Percentiles rank a stretch among this genome's conserved stretches.
phyloP scores from a whole-genome alignment of 2,113 vertebrate genomes.

The Suricata suricatta region DNA sequence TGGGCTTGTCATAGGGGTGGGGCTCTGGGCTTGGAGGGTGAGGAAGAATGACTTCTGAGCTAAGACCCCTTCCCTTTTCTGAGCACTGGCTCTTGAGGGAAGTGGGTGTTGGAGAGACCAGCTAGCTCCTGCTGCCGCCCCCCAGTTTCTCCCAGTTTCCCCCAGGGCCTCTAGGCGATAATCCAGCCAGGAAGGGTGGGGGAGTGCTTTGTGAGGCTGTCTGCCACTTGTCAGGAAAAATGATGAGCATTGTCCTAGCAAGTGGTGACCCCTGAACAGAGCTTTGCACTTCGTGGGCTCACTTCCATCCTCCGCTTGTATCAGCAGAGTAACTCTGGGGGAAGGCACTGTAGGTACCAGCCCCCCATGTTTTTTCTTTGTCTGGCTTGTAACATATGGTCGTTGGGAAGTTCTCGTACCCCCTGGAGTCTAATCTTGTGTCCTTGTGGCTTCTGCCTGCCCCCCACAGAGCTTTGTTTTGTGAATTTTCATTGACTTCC shows the following conservation, averaged over 20 bases:
- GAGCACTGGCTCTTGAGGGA: background rate
- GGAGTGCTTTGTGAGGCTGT: background rate
- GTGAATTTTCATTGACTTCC: background rate
- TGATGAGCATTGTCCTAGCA: background rate
- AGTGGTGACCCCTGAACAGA: background rate
- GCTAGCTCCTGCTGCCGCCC: background rate
- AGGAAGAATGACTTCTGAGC: background rate
- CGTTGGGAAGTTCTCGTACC: background rate
- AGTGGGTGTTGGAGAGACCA: background rate
- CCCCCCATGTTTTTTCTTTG: background rate
- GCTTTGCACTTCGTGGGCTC: background rate
- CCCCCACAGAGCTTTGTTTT: background rate
- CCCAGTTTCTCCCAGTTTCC: too few relatives aligned
- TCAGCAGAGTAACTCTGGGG: background rate
- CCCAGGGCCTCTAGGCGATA: background rate
- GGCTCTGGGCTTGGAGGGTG: background rate
- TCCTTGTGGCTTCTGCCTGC: background rate
- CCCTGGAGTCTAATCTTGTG: background rate
- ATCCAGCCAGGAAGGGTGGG: background rate
- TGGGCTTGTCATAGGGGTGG: background rate
- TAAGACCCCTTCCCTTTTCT: background rate
- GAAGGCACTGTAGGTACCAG: background rate
- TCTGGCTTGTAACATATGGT: background rate
- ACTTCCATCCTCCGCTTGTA: background rate
- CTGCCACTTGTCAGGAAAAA: slow-evolving; percentile 24